These are phyloP conservation scores for Melanophora roralis DNA, from an alignment of 2,888 invertebrate genomes.

Conservation along the genomic window DNA sequence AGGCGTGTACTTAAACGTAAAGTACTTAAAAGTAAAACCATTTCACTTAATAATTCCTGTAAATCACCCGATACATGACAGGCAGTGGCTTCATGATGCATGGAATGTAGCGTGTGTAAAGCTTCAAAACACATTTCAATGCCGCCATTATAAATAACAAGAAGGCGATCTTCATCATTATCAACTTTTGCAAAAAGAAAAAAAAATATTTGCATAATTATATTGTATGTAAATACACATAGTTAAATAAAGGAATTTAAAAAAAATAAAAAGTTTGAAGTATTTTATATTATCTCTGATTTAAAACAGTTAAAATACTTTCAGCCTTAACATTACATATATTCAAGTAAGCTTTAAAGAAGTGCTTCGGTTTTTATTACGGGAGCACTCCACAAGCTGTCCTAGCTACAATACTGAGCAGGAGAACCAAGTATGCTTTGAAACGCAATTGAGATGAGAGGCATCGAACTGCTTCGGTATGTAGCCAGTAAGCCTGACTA, in stretches of 20 bases:
- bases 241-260: background rate
- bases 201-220: constrained; percentile 12
- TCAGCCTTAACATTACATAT: no score
- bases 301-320: no score
- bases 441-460: no score
- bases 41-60: constrained; percentile 88
- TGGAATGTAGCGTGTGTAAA: constrained; percentile 92
- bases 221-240: background rate
- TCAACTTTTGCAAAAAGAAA: constrained; percentile 83
- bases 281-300: no score
- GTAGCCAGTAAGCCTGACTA: no score
- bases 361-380: no score
- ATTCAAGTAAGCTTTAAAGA: no score
- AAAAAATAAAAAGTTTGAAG: background rate
- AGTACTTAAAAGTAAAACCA: constrained; percentile 85
- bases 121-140: constrained; percentile 85
- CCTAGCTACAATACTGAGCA: no score
- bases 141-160: constrained; percentile 94
- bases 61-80: constrained; percentile 91
- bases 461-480: no score
- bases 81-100: constrained; percentile 95
- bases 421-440: no score
- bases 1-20: constrained; percentile 80
- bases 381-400: no score
- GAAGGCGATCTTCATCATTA: constrained; percentile 91